Base-by-base conservation (phyloP, 2,888 invertebrate genomes). In the Dyspetes luteomarginatus region DNA sequence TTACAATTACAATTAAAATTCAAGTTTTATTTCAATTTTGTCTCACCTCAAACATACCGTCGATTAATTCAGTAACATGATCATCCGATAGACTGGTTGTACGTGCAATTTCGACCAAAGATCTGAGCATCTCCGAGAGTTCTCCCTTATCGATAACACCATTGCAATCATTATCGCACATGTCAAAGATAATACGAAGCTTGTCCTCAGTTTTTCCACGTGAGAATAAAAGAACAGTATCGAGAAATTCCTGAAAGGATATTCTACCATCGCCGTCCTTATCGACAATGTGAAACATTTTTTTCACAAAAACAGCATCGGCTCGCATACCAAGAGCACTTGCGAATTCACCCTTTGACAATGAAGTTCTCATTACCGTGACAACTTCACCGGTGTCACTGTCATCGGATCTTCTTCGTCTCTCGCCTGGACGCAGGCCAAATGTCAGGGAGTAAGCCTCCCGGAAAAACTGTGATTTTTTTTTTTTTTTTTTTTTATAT, bases 261-360 rank as follows among this genome's bases (percentile, higher is more conserved):
- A 99, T 98, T 80, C 97, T 94, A 1, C 98, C 98, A 91, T 98
- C 98, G 78, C 97, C 95, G 90, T 98, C 98, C 90, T 98, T 98
- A 91, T 98, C 98, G 0, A 98, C 98, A 87, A 98, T 98, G 87
- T 98, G 98, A 91, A 99, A 99, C 98, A 99, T 98, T 92, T 98
- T 97, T 88, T 97, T 96, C 0, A 99, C 98, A 90, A 99, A 99
- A 69, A 98, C 96, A 22, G 98, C 98, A 88, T 98, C 97, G 0
- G 97, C 94, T 90, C 97, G 97, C 99, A 99, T 99, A 45, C 98
- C 99, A 3, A 99, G 93, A 0, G 98, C 98, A 68, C 97, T 97
- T 0, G 98, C 98, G 88, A 99, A 98, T 92, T 99, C 98, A 62
- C 96, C 94, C 89, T 97, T 97, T 0, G 98, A 97, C 76, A 98